Base-by-base conservation (phyloP, 1,140 invertebrate genomes). In the Bombus polaris region DNA sequence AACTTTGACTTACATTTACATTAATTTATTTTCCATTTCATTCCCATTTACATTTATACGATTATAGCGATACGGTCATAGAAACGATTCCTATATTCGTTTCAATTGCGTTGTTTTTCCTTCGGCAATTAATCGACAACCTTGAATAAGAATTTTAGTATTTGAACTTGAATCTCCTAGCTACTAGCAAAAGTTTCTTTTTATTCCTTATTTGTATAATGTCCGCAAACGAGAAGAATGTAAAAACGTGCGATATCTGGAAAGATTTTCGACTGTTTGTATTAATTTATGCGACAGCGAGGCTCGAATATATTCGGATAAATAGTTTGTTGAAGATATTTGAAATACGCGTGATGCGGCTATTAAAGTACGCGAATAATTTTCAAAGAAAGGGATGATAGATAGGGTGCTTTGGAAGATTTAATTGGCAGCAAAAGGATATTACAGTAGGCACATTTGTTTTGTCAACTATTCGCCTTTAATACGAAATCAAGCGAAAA, bases 401-500 rank as follows among this genome's bases (percentile, higher is more conserved):
- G 39, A 71, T 9, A 22, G 25, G 77, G 0, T 25, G 32, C 1
- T 9, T 37, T 18, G 18, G 18, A n/a, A 18, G 42, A 68, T 44
- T n/a, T 35, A 22, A 71, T 53, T 3, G 25, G 22, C 44, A 28
- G 15, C 1, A 18, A 12, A 9, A 13, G 59, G 71, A 37, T 35
- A n/a, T 81, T 28, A 32, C 8, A 0, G 5, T 53, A 22, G 12
- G 5, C 22, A n/a, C 47, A 6, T 81, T 81, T 71, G 66, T 81
- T 47, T 71, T 1, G 8, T 1, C 5, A 15, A 35, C 12, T 53
- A 22, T 53, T 22, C 44, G 0, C 35, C 32, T 3, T 37, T 81
- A 57, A 35, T 66, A 28, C n/a, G 66, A 53, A 81, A 81, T 71
- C 78, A 28, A 18, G 12, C 28, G 44, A 74, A 82, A 74, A 65